Evolutionary conservation across 2,888 invertebrate species (phyloP).

Genomic region (Acanthosepion lycidas): DNA sequence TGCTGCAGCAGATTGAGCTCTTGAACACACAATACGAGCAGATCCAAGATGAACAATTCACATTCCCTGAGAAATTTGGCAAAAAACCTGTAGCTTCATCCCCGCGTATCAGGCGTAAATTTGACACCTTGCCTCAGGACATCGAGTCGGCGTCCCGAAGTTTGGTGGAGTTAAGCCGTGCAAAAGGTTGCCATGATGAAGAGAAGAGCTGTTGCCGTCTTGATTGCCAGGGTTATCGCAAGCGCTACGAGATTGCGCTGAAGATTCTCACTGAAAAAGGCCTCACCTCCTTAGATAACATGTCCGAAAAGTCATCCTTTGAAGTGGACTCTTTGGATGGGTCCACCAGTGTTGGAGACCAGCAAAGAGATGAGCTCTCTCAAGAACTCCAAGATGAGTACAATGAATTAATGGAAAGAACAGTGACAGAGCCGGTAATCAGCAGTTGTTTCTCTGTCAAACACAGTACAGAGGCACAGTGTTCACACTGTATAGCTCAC

Average conservation of each 20-base stretch:
- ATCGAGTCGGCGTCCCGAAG: slow-evolving; percentile 47
- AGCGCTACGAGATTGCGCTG: slow-evolving; percentile 39
- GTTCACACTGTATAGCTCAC: neutral
- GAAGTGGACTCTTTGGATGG: slow-evolving; percentile 43
- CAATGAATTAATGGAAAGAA: slow-evolving; percentile 40
- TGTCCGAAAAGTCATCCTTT: slow-evolving; percentile 43
- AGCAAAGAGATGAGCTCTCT: neutral
- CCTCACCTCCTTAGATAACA: slow-evolving; percentile 42
- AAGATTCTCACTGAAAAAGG: slow-evolving; percentile 41
- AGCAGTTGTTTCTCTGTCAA: neutral
- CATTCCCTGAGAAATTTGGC: neutral
- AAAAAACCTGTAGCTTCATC: slow-evolving; percentile 39
- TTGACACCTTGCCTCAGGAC: slow-evolving; percentile 46
- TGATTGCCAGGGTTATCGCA: slow-evolving; percentile 40
- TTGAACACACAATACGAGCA: slow-evolving; percentile 57
- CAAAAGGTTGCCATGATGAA: slow-evolving; percentile 41
- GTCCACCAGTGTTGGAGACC: slow-evolving; percentile 36
- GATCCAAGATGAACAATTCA: slow-evolving; percentile 56
- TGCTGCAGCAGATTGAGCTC: slow-evolving; percentile 62
- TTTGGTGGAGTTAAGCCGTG: slow-evolving; percentile 42
- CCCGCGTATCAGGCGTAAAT: slow-evolving; percentile 38
- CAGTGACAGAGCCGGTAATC: neutral
- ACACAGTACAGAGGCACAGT: neutral
- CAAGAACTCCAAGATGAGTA: slow-evolving; percentile 36
- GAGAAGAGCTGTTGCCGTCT: slow-evolving; percentile 35